Base-by-base conservation (phyloP, 2,888 invertebrate genomes). In the Tortrix viridana region DNA sequence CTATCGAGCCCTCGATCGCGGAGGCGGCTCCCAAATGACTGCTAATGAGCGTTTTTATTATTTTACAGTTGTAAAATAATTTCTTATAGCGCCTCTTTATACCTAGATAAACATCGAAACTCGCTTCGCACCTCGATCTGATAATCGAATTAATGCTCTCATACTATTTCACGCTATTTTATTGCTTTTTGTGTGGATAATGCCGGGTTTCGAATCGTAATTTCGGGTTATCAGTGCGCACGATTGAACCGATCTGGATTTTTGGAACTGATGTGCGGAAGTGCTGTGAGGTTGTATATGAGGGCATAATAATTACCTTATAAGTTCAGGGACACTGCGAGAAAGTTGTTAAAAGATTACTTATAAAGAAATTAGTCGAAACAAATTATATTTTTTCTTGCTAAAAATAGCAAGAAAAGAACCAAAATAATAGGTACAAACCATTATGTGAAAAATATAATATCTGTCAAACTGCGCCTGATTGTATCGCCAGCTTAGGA, bases 101-200 rank as follows among this genome's bases (percentile, higher is more conserved):
- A 84, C 89, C 85, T 89, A 91, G 92, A 92, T 91, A 92, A 92
- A 91, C 92, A 92, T 92, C 92, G 79, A 88, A 91, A 89, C 89
- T 82, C 90, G 90, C 90, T 92, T 92, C 89, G 82, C 92, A 91
- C 91, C 89, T 91, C 88, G 73, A 91, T 92, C 92, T 91, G 91
- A 91, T 91, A 91, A 91, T 90, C 90, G 90, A 89, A 90, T 92
- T 91, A 90, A 89, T 87, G 80, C 88, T 89, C 88, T 89, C 81
- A 76, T 87, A 89, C 82, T 85, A 88, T 90, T 91, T 91, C 89
- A 90, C 88, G 89, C 86, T 84, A 84, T 81, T 91, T 91, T 91
- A 90, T 91, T 84, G 85, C 89, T 85, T 86, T 89, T 85, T 88
- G 84, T 87, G 81, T 76, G 81, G 84, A 82, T 89, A 89, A 90